Evolutionary conservation across 1,140 invertebrate genomes (phyloP).

Genomic region (Eueides isabella): DNA sequence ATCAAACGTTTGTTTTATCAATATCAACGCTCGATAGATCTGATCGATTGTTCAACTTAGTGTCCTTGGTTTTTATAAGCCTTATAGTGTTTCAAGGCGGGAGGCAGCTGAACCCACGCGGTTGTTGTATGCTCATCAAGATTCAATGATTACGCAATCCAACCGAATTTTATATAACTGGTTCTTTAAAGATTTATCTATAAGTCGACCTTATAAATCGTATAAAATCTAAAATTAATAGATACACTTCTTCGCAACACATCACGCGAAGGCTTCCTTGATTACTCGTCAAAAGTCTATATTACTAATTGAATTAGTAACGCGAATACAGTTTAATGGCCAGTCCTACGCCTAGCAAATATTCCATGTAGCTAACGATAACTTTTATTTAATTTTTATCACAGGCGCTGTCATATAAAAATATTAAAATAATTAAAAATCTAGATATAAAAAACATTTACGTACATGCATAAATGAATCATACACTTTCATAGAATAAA

Average conservation of each 20-base stretch:
- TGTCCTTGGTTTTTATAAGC: slow-evolving; percentile 70
- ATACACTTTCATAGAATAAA: too few relatives aligned
- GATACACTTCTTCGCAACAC: slow-evolving; percentile 31
- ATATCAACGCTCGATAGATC: not conserved
- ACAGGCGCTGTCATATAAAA: not conserved
- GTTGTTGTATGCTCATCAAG: slow-evolving; percentile 50
- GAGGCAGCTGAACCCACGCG: slow-evolving; percentile 52
- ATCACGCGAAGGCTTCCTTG: not conserved
- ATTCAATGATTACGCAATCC: slow-evolving; percentile 62
- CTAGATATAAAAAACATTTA: not conserved
- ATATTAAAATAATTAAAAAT: too few relatives aligned
- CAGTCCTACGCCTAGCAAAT: not conserved
- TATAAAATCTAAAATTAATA: slow-evolving; percentile 39
- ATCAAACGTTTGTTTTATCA: not conserved
- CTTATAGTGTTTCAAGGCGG: slow-evolving; percentile 55
- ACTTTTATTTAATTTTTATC: not conserved
- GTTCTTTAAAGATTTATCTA: slow-evolving; percentile 60
- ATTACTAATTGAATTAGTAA: not conserved
- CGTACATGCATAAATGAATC: too few relatives aligned
- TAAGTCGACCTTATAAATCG: slow-evolving; percentile 53
- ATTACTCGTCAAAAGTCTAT: not conserved
- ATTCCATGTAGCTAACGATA: not conserved
- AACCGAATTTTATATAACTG: slow-evolving; percentile 55
- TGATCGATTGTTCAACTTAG: not conserved
- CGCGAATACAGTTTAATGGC: not conserved